A percentile compares a stretch with the other conserved stretches of the same genome.
These are phyloP conservation scores for Oreocharis arfaki DNA, from an alignment of 2,113 vertebrate species.

Conservation along the genomic window DNA sequence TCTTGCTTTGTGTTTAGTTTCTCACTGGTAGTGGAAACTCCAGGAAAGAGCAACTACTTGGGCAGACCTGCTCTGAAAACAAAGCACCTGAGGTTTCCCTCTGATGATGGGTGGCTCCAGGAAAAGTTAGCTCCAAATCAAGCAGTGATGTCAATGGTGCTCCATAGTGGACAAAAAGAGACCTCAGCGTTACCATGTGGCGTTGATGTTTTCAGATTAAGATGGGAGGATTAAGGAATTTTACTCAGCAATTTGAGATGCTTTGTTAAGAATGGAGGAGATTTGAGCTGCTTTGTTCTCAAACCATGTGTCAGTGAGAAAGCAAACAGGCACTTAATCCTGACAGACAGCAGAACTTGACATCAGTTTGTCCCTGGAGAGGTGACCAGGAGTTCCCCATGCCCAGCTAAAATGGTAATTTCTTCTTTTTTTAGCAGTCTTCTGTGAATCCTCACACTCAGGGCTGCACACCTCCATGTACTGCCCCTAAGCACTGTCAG, in stretches of 20 bases:
- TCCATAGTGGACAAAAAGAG: conserved; percentile 36
- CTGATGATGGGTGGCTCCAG: not conserved
- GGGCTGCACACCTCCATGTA: conserved; percentile 7
- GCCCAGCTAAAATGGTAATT: conserved; percentile 46
- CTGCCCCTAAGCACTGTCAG: not conserved
- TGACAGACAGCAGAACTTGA: conserved; percentile 87
- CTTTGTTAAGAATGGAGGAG: conserved; percentile 79
- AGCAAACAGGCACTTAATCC: conserved; percentile 90
- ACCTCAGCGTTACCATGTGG: conserved; percentile 44
- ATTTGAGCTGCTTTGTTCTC: conserved; percentile 84
- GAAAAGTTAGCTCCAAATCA: not conserved
- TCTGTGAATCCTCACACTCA: conserved; percentile 58
- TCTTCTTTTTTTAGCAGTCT: conserved; percentile 21
- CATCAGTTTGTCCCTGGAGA: conserved; percentile 85
- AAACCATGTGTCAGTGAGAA: conserved; percentile 80
- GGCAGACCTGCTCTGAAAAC: not conserved
- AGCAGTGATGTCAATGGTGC: not conserved
- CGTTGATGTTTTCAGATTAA: conserved; percentile 78
- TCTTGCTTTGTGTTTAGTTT: not conserved
- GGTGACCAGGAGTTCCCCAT: conserved; percentile 67
- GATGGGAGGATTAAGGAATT: conserved; percentile 80
- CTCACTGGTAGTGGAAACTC: not conserved
- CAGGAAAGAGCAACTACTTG: conserved; percentile 1
- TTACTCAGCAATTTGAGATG: conserved; percentile 83
- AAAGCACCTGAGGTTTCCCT: conserved; percentile 35